These are phyloP conservation scores for Emmelina monodactyla DNA, from an alignment of 2,888 invertebrate genomes.

Conservation along the genomic window DNA sequence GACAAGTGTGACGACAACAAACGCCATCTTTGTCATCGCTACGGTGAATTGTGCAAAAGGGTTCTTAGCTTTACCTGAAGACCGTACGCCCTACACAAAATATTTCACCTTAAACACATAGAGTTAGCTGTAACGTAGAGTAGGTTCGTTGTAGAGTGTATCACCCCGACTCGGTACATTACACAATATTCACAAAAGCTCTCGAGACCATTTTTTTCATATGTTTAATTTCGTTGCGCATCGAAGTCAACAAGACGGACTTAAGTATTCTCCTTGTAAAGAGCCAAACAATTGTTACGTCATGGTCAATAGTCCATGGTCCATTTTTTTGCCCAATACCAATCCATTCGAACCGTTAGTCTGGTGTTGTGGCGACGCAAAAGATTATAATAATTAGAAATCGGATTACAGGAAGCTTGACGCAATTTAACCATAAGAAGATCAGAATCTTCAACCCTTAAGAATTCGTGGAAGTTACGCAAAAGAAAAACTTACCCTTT, in stretches of 20 bases:
- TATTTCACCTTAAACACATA: background rate
- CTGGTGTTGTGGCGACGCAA: constrained; percentile 28
- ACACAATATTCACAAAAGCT: constrained; percentile 61
- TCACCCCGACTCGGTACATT: constrained; percentile 54
- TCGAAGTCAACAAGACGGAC: constrained; percentile 61
- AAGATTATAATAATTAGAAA: constrained; percentile 27
- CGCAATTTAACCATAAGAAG: constrained; percentile 15
- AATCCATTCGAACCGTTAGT: constrained; percentile 31
- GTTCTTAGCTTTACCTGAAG: constrained; percentile 45
- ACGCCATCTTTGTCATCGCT: constrained; percentile 34
- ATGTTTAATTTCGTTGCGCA: constrained; percentile 45
- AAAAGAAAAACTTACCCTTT: too few relatives aligned
- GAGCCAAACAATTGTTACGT: constrained; percentile 63
- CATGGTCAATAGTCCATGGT: constrained; percentile 57
- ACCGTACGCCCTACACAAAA: constrained; percentile 25
- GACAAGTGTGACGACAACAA: constrained; percentile 56
- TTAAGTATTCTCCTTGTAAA: constrained; percentile 49
- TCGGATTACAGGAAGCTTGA: constrained; percentile 22
- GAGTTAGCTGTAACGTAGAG: background rate
- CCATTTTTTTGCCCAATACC: constrained; percentile 32
- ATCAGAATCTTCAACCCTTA: constrained; percentile 5
- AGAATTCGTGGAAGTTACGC: background rate
- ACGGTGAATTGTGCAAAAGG: constrained; percentile 62
- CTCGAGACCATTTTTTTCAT: constrained; percentile 51
- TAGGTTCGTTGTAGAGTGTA: background rate